phyloP scores from a whole-genome alignment of 92 coral and sea anemone genomes.

The Isaurus tuberculatus region DNA sequence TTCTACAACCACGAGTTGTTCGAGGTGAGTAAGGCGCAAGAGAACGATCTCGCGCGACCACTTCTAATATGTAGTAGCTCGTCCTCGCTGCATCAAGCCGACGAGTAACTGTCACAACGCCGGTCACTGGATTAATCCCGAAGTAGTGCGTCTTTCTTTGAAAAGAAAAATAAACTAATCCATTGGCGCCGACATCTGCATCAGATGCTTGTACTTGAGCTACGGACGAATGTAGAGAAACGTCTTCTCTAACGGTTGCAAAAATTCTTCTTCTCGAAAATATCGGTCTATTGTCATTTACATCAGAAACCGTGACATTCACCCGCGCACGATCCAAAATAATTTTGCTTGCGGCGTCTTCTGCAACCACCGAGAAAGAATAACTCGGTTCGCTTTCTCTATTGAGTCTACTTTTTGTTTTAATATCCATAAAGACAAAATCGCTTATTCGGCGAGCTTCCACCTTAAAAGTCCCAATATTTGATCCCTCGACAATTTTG shows the following conservation, averaged over 20 bases:
- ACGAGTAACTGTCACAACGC: conserved; percentile 81
- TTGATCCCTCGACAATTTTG: conserved; percentile 63
- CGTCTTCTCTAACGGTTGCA: conserved; percentile 76
- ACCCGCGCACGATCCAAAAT: conserved; percentile 82
- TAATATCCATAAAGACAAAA: conserved; percentile 83
- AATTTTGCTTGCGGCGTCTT: conserved; percentile 59
- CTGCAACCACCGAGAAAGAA: conserved; percentile 76
- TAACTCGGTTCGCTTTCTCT: conserved; percentile 73
- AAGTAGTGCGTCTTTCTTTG: conserved; percentile 68
- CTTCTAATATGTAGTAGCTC: conserved; percentile 61
- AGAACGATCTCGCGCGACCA: conserved; percentile 73
- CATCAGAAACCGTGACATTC: conserved; percentile 76
- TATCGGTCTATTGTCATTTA: conserved; percentile 81
- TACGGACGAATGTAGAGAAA: conserved; percentile 82
- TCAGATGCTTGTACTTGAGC: conserved; percentile 78
- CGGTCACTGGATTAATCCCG: conserved; percentile 84
- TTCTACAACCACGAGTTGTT: conserved; percentile 61
- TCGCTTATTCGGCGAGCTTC: conserved; percentile 74
- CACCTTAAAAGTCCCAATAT: conserved; percentile 67
- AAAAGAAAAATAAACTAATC: conserved; percentile 89
- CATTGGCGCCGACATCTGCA: conserved; percentile 81
- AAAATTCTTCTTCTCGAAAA: conserved; percentile 60
- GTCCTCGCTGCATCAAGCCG: conserved; percentile 60
- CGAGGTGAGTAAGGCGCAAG: conserved; percentile 62
- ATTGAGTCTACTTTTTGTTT: conserved; percentile 67